phyloP scores from a whole-genome alignment of 2,113 vertebrate species.

The Plecotus auritus region DNA sequence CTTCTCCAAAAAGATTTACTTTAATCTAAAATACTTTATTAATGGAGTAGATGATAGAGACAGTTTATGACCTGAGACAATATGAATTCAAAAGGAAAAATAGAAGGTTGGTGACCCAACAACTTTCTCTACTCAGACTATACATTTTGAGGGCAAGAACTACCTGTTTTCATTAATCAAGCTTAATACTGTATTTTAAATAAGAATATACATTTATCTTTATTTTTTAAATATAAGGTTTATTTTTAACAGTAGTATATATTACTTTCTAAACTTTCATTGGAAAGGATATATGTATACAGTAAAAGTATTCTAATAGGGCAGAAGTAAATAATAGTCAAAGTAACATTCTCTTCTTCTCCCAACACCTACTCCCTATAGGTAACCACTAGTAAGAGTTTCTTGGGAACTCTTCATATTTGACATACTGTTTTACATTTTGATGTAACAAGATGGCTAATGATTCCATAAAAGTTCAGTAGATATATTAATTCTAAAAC shows the following conservation, averaged over 20 bases:
- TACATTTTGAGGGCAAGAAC: neutral
- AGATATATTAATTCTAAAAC: neutral
- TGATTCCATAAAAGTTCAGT: neutral
- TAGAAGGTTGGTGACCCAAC: neutral
- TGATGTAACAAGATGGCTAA: neutral
- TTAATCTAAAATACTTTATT: constrained; percentile 6
- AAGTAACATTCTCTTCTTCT: neutral
- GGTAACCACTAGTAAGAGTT: neutral
- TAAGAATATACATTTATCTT: neutral
- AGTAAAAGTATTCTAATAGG: neutral
- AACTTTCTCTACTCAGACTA: neutral
- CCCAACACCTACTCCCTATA: neutral
- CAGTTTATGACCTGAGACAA: neutral
- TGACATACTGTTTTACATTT: neutral
- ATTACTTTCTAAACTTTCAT: neutral
- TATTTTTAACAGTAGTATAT: neutral
- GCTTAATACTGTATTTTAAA: neutral
- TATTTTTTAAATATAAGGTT: neutral
- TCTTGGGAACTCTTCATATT: neutral
- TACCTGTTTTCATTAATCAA: neutral
- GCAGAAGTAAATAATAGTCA: neutral
- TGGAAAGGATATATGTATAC: neutral
- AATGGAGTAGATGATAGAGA: neutral
- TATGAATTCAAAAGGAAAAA: neutral
- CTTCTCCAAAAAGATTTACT: neutral